Evolutionary conservation across 1,140 invertebrate genomes (phyloP), one percentile per base, ranked within the genome.

Genomic region (Cecropterus lyciades): DNA sequence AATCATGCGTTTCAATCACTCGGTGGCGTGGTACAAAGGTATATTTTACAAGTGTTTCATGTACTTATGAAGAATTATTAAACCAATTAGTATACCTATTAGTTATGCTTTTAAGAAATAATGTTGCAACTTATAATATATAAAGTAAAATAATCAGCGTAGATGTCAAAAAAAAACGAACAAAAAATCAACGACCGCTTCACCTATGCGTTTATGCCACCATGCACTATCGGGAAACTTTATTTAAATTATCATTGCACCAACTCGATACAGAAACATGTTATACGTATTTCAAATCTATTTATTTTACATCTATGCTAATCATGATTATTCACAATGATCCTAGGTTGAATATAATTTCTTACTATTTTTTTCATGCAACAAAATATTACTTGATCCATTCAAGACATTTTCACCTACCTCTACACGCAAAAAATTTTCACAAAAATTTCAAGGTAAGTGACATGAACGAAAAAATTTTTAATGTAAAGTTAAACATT

Each of bases 1-100:
- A 86, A 82, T 84, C 89, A 92, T 92, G 89, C 89, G 87, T 78
- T 83, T 90, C 87, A 74, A 86, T 92, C 89, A 92, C 89, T 92
- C 89, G 89, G 89, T 92, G 89, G 89, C 89, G 89, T 92, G 89
- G 89, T 89, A 83, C 84, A 82, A 84, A 85, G 79, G 73, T 83
- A 69, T 85, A 89, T 87, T 88, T 79, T 85, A 88, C 86, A 87
- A 83, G 85, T 89, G 85, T 87, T 64, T 74, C 72, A 84, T 79
- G 80, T 85, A 62, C 62, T 76, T 78, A 85, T 85, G 82, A 82
- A 70, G 79, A 83, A 66, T 82, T 72, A 65, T 78, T 73, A 80
- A 79, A 73, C 85, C 80, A 79, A 82, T 79, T 70, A 63, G 72
- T 56, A 24, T 77, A 81, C 75, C 72, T 80, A 79, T 46, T 43